Evolutionary conservation across 2,888 invertebrate genomes (phyloP).

Genomic region (Strigamia transsilvanica): DNA sequence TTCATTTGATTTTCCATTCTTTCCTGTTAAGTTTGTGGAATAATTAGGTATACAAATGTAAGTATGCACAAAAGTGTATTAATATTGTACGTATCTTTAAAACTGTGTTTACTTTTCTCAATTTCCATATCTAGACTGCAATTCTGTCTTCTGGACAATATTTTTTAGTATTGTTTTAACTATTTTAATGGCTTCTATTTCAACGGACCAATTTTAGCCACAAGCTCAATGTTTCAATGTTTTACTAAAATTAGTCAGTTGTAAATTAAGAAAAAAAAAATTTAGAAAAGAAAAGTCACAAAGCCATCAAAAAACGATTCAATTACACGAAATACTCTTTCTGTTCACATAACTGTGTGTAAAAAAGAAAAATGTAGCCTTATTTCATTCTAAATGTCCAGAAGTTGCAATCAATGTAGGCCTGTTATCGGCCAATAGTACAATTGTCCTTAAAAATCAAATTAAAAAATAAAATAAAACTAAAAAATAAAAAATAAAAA

Average conservation of each 20-base stretch:
- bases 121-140: background rate
- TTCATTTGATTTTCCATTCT: background rate
- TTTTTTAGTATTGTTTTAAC: background rate
- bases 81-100: background rate
- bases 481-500: background rate
- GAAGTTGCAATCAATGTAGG: constrained; percentile 3
- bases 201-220: too few species aligned
- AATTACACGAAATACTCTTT: background rate
- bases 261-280: background rate
- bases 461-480: background rate
- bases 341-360: background rate
- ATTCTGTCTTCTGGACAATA: background rate
- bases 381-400: background rate
- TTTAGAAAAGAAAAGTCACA: background rate
- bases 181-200: background rate
- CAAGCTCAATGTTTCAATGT: too few species aligned
- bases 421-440: background rate
- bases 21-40: background rate
- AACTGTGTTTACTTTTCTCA: background rate
- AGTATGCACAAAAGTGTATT: background rate
- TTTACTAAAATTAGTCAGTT: background rate
- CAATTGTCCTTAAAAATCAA: background rate
- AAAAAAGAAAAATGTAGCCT: background rate
- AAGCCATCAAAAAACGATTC: background rate
- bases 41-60: background rate